Conservation (phyloP, 2,113 vertebrate genomes). For the Thoracochromis brauschi region DNA sequence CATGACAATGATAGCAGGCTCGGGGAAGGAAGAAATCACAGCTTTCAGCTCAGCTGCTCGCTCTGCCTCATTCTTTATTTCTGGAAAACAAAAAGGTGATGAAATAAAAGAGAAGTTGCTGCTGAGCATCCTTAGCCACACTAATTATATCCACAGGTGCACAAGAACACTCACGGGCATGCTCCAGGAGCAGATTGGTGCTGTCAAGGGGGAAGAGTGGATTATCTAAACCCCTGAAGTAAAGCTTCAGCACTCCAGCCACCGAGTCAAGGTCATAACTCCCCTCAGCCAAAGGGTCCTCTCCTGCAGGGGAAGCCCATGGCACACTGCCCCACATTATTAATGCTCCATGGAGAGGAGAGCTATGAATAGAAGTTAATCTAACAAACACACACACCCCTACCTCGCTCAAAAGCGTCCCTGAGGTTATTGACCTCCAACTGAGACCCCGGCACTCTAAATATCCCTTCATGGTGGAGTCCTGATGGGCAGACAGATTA, state of each 20-base stretch:
- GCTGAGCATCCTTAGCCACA: not conserved
- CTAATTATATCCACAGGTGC: not conserved
- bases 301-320: constrained; percentile 64
- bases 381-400: not conserved
- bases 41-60: constrained; percentile 63
- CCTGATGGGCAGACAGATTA: constrained; percentile 56
- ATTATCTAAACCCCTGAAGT: constrained; percentile 78
- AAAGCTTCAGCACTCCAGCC: constrained; percentile 82
- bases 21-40: constrained; percentile 68
- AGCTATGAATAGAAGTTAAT: not conserved
- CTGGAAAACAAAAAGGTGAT: constrained; percentile 32
- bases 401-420: constrained; percentile 84
- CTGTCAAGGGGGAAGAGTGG: constrained; percentile 77
- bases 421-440: constrained; percentile 75
- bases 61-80: constrained; percentile 69
- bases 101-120: not conserved
- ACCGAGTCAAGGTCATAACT: constrained; percentile 78
- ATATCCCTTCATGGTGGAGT: constrained; percentile 88
- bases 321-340: constrained; percentile 48
- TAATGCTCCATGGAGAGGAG: constrained; percentile 8
- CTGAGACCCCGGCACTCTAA: constrained; percentile 82
- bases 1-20: constrained; percentile 74
- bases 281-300: constrained; percentile 74
- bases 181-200: constrained; percentile 72
- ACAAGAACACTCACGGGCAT: constrained; percentile 65